Base-by-base conservation (phyloP, 2,797 vertebrate species). In the Myiotriccus ornatus region DNA sequence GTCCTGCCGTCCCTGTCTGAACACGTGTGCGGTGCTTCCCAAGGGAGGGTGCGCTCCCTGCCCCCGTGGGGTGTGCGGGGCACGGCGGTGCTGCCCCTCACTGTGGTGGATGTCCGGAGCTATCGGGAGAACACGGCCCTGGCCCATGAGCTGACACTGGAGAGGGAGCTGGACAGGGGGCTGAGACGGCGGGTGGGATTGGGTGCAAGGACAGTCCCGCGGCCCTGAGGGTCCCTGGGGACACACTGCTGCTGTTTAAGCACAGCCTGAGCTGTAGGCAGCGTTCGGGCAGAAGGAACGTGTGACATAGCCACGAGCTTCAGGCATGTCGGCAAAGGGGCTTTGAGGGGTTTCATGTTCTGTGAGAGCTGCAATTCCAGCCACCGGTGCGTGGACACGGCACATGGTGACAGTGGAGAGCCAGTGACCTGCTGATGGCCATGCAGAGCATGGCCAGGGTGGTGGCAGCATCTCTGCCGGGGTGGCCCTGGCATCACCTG, bases 241-340 rank as follows among this genome's bases (percentile, higher is more conserved):
- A 34, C 2, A 28, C 53, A 4, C 6, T 2, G 2, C 20, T 19
- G 34, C 30, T 2, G 9, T 14, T 52, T 6, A 4, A 65, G 14
- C 74, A 22, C 15, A 44, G 52, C 52, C 25, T 16, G 39, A 47
- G 37, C 53, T 18, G n/a, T 1, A 15, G 35, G 67, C 46, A n/a
- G 63, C 21, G 13, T 50, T 10, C 2, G 18, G 35, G 41, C 52
- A 46, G 21, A 20, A 30, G 44, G 30, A 43, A 11, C 0, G 0
- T 2, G 62, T 32, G 22, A 55, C 23, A 15, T 6, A 23, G 50
- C 43, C 62, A 12, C 32, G 2, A 27, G 34, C 32, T 43, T 15
- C 2, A 1, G 46, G 52, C n/a, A 3, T 7, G 2, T 2, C 1
- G 0, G 41, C 23, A 2, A 27, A 16, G 43, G 55, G 19, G 25